phyloP scores from a whole-genome alignment of 2,797 vertebrate species.

The Anabas testudineus region DNA sequence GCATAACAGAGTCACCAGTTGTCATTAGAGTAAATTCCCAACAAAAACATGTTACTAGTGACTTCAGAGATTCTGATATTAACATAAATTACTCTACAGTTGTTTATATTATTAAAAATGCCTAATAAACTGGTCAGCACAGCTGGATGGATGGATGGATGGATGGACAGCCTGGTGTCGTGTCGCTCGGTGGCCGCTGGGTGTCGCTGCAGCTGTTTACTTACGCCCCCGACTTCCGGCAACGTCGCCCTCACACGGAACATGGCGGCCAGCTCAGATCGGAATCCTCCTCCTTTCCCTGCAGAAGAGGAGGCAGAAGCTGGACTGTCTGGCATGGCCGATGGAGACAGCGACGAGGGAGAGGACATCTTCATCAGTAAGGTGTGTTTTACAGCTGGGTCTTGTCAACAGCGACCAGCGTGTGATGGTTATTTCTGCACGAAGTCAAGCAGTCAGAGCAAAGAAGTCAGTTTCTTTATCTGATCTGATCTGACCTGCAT shows the following conservation, averaged over 20 bases:
- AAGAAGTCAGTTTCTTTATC: constrained; percentile 41
- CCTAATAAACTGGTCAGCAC: no score
- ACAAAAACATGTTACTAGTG: no score
- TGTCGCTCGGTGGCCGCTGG: constrained; percentile 18
- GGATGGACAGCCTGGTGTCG: not conserved
- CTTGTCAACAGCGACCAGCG: accelerated
- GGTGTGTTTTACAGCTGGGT: constrained; percentile 55
- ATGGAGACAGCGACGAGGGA: constrained; percentile 83
- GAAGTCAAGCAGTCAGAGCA: not conserved
- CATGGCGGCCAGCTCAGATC: constrained; percentile 81
- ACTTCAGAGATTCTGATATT: no score
- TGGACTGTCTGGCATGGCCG: constrained; percentile 61
- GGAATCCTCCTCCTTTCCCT: constrained; percentile 81
- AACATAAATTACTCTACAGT: no score
- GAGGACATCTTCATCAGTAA: constrained; percentile 82
- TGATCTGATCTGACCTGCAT: constrained; percentile 46
- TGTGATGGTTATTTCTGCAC: no score
- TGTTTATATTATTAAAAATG: no score
- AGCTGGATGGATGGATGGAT: no score
- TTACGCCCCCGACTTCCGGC: constrained; percentile 36
- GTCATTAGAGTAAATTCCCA: no score
- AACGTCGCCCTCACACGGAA: constrained; percentile 68
- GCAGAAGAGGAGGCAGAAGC: constrained; percentile 71
- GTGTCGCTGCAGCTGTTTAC: constrained; percentile 37
- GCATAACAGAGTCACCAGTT: no score